These are phyloP conservation scores for Muricea muricata DNA, from an alignment of 92 coral and sea anemone species.

Conservation along the genomic window DNA sequence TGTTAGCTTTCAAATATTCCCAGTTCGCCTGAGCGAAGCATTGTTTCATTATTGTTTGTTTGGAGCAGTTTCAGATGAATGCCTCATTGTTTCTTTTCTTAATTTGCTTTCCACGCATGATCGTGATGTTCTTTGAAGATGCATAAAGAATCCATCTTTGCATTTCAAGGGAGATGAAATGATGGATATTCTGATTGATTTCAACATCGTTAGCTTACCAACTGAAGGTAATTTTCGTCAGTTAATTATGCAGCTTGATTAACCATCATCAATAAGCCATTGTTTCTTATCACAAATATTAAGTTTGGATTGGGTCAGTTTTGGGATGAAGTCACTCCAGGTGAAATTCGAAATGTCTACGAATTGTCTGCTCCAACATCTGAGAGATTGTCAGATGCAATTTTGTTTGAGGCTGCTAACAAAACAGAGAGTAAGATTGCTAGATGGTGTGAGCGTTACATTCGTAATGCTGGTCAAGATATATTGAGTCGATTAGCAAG, in stretches of 20 bases:
- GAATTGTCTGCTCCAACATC: conserved; percentile 56
- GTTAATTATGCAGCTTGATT: conserved; percentile 60
- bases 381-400: not conserved
- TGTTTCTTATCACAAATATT: conserved; percentile 55
- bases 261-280: conserved; percentile 63
- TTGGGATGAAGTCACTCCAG: conserved; percentile 66
- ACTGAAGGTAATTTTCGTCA: conserved; percentile 50
- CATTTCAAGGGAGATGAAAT: conserved; percentile 59
- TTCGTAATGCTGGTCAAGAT: conserved; percentile 17
- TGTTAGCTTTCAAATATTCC: conserved; percentile 65
- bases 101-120: conserved; percentile 61
- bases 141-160: conserved; percentile 1
- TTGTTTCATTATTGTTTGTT: conserved; percentile 64
- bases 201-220: conserved; percentile 55
- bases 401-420: conserved; percentile 2
- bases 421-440: conserved; percentile 20
- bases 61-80: conserved; percentile 68
- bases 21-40: conserved; percentile 71
- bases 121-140: conserved; percentile 44
- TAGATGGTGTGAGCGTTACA: conserved; percentile 12
- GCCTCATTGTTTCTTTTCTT: conserved; percentile 65
- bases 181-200: conserved; percentile 63
- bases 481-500: conserved; percentile 15
- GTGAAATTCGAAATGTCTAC: conserved; percentile 64
- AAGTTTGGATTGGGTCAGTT: conserved; percentile 72